phyloP scores from a whole-genome alignment of 2,888 invertebrate genomes.

The Megaustenia siamemsis region DNA sequence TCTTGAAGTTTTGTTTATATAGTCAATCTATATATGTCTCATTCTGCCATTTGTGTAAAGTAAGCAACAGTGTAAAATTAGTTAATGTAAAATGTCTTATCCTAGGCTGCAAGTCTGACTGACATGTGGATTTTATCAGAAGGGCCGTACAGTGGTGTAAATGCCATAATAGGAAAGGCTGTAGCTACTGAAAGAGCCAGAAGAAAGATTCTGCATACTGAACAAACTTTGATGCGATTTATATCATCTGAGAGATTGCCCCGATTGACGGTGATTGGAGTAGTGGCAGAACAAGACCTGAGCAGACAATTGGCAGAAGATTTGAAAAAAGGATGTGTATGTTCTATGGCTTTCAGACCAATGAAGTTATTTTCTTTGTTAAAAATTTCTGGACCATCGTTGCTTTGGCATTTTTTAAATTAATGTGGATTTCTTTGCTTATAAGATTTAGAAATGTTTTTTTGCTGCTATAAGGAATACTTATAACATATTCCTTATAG shows the following conservation, averaged over 20 bases:
- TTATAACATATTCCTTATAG: no score
- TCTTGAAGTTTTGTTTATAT: no score
- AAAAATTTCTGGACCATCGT: no score
- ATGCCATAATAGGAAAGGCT: slow-evolving; percentile 78
- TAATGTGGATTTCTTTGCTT: no score
- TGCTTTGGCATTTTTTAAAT: no score
- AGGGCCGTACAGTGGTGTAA: slow-evolving; percentile 75
- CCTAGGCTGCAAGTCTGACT: slow-evolving; percentile 77
- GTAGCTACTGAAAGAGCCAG: slow-evolving; percentile 73
- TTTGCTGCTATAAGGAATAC: no score
- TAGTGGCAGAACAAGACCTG: slow-evolving; percentile 60
- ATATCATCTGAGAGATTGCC: slow-evolving; percentile 58
- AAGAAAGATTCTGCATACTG: slow-evolving; percentile 60
- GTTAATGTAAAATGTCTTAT: neutral
- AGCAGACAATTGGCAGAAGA: neutral
- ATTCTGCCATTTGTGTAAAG: no score
- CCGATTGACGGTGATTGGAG: slow-evolving; percentile 73
- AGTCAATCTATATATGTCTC: no score
- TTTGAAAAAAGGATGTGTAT: neutral
- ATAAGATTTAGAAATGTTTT: no score
- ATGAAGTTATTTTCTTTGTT: no score
- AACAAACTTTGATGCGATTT: slow-evolving; percentile 44
- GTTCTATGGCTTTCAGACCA: no score
- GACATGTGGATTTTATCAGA: slow-evolving; percentile 79
- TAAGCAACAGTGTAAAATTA: neutral